Percentiles rank a stretch among this genome's conserved stretches.
These are phyloP conservation scores for Ceratosolen solmsi DNA, from an alignment of 1,140 invertebrate species.

Conservation along the genomic window DNA sequence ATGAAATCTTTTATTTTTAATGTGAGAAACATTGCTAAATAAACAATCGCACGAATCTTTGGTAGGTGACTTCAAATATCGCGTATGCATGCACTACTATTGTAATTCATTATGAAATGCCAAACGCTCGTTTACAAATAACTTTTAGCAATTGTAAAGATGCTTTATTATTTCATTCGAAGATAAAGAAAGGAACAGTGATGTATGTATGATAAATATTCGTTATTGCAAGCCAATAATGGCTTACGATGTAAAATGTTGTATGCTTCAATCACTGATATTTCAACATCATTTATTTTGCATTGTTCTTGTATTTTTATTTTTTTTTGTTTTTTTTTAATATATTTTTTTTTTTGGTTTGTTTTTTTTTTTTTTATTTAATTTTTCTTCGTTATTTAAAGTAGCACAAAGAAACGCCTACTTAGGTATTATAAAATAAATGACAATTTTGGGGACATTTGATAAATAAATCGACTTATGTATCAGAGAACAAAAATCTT, in stretches of 20 bases:
- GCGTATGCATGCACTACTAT: conserved; percentile 22
- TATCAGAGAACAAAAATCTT: not conserved
- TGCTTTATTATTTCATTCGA: not conserved
- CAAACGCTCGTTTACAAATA: not conserved
- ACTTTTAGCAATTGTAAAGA: not conserved
- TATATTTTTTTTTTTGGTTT: not conserved
- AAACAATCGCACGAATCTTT: conserved; percentile 51
- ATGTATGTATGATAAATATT: not conserved
- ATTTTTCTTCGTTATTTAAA: not conserved
- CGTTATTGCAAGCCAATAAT: not conserved
- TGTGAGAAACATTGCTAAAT: conserved; percentile 23
- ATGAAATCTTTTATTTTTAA: conserved; percentile 39
- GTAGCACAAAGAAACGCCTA: not conserved
- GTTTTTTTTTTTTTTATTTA: not conserved
- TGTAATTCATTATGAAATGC: conserved; percentile 14
- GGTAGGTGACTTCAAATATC: conserved; percentile 47
- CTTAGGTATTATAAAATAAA: conserved; percentile 1
- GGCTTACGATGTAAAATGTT: not conserved
- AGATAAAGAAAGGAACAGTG: not conserved
- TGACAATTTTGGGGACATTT: not conserved
- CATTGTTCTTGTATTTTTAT: not conserved
- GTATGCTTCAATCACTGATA: not conserved
- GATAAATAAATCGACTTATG: not conserved
- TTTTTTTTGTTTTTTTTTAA: not conserved
- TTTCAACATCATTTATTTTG: not conserved